Evolutionary conservation across 2,888 invertebrate species (phyloP).

Genomic region (Agrotis ipsilon): DNA sequence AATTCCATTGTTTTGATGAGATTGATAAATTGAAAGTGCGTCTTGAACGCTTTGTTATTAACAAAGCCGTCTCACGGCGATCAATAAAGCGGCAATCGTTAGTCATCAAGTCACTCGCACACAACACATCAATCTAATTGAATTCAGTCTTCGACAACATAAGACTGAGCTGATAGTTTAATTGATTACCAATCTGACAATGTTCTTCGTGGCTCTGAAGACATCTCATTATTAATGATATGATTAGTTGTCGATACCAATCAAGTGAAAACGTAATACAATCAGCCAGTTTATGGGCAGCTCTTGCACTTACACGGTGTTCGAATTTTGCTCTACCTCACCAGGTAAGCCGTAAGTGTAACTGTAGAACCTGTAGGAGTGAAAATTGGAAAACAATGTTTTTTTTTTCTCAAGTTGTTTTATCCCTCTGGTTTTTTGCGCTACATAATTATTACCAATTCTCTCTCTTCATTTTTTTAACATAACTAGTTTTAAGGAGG

Average conservation of each 20-base stretch:
- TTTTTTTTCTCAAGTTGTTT: no score
- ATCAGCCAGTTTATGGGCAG: background rate
- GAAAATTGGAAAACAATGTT: background rate
- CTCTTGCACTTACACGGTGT: background rate
- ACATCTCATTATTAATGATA: slow-evolving; percentile 13
- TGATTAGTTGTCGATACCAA: slow-evolving; percentile 15
- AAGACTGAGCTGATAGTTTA: slow-evolving; percentile 46
- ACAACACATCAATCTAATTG: slow-evolving; percentile 59
- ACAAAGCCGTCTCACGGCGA: slow-evolving; percentile 75
- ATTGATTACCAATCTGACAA: slow-evolving; percentile 54
- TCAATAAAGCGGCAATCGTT: slow-evolving; percentile 72
- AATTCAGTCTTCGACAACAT: slow-evolving; percentile 59
- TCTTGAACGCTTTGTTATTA: slow-evolving; percentile 74
- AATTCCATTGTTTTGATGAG: slow-evolving; percentile 83
- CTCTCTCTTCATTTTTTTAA: no score
- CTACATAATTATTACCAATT: no score
- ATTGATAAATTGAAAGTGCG: slow-evolving; percentile 82
- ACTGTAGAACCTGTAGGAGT: background rate
- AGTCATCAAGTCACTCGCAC: slow-evolving; percentile 64
- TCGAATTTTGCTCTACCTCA: no score
- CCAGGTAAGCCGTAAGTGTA: background rate
- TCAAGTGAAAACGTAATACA: background rate
- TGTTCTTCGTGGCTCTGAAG: slow-evolving; percentile 32
- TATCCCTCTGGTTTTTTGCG: no score
- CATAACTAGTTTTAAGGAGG: no score